Conservation (phyloP, 1,140 invertebrate species). For the Leguminivora glycinivorella region DNA sequence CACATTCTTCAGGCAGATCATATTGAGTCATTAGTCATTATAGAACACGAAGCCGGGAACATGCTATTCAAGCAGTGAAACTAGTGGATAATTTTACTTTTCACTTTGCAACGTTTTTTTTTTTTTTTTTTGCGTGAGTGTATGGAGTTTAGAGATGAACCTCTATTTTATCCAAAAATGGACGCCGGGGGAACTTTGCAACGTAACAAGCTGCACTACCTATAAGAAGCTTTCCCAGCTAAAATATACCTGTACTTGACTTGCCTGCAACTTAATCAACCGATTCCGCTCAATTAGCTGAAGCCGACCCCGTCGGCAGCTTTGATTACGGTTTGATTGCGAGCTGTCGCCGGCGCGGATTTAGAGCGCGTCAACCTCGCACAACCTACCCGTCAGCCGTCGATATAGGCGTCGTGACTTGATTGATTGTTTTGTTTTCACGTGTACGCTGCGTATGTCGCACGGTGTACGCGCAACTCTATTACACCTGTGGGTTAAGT, state of each 20-base stretch:
- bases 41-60: too few relatives aligned
- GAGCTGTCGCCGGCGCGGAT: constrained; percentile 47
- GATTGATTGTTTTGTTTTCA: constrained; percentile 27
- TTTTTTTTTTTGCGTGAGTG: too few relatives aligned
- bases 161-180: too few relatives aligned
- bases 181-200: too few relatives aligned
- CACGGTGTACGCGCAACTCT: neutral
- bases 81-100: too few relatives aligned
- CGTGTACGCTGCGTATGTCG: too few relatives aligned
- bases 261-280: constrained; percentile 32
- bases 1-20: too few relatives aligned
- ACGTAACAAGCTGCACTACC: neutral
- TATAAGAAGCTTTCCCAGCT: neutral
- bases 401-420: neutral
- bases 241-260: neutral
- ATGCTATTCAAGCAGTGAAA: too few relatives aligned
- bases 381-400: constrained; percentile 33
- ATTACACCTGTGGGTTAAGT: neutral
- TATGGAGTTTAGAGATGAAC: too few relatives aligned
- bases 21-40: too few relatives aligned
- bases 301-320: constrained; percentile 48
- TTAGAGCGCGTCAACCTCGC: constrained; percentile 36
- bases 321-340: constrained; percentile 67
- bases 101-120: too few relatives aligned
- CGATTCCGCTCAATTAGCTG: constrained; percentile 66